A percentile compares a stretch with the other conserved stretches of the same genome.
phyloP scores from a whole-genome alignment of 92 coral and sea anemone species.

The Porites divaricata region DNA sequence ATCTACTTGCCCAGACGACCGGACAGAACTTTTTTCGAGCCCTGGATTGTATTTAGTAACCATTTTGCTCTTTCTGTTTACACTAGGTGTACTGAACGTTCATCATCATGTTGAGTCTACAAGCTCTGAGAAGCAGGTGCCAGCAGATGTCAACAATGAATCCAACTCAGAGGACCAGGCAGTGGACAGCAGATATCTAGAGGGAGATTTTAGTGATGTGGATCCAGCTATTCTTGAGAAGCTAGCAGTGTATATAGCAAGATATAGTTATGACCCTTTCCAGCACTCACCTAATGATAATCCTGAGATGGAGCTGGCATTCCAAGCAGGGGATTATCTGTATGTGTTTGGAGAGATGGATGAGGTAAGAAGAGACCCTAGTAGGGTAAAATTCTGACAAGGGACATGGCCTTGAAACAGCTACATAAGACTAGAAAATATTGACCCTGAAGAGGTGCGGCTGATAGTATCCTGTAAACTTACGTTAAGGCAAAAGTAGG shows the following conservation, averaged over 20 bases:
- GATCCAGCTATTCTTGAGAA: constrained; percentile 70
- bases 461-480: not conserved
- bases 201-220: constrained; percentile 35
- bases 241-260: constrained; percentile 89
- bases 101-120: not conserved
- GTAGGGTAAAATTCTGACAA: not conserved
- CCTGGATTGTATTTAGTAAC: not conserved
- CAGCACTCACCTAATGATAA: constrained; percentile 95
- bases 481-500: too few species aligned
- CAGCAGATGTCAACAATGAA: not conserved
- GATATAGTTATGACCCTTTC: constrained; percentile 93
- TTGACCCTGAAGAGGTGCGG: constrained; percentile 84
- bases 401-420: too few species aligned
- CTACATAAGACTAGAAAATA: constrained; percentile 42
- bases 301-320: constrained; percentile 96
- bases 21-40: too few species aligned
- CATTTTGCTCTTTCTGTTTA: not conserved
- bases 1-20: too few species aligned
- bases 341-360: constrained; percentile 97
- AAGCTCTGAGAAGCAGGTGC: constrained; percentile 1
- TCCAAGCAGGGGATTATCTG: constrained; percentile 98
- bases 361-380: constrained; percentile 66
- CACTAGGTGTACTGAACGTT: constrained; percentile 35
- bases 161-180: constrained; percentile 4
- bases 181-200: constrained; percentile 32